These are phyloP conservation scores for Microtus oregoni DNA, from an alignment of 2,113 vertebrate genomes.

Conservation along the genomic window DNA sequence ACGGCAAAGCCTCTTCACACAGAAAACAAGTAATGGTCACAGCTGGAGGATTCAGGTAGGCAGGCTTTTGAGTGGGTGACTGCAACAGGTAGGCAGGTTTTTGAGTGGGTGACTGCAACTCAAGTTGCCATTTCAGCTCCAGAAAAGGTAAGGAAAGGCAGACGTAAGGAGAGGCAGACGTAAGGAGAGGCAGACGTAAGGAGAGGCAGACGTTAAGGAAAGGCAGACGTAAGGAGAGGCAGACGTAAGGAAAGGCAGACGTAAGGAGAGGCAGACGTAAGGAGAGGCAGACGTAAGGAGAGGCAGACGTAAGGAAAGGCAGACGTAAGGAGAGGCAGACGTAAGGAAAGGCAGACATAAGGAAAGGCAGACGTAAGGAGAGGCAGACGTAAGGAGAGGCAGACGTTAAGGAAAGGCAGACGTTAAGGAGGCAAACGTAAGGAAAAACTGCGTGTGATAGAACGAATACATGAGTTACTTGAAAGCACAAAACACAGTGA, in stretches of 20 bases:
- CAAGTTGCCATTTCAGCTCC: neutral
- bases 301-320: too few species aligned
- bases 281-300: neutral
- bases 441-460: neutral
- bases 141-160: too few species aligned
- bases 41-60: neutral
- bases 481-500: neutral
- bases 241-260: too few species aligned
- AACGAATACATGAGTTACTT: neutral
- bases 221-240: too few species aligned
- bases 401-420: neutral
- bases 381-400: neutral
- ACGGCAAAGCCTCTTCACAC: neutral
- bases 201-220: too few species aligned
- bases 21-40: neutral
- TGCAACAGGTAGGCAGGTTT: too few species aligned
- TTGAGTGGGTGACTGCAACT: neutral
- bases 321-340: too few species aligned
- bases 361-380: neutral
- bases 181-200: too few species aligned
- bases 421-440: neutral
- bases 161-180: too few species aligned
- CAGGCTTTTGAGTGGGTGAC: neutral
- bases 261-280: too few species aligned
- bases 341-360: too few species aligned